Base-by-base conservation (phyloP, 1,140 invertebrate genomes). In the Caenorhabditis remanei region DNA sequence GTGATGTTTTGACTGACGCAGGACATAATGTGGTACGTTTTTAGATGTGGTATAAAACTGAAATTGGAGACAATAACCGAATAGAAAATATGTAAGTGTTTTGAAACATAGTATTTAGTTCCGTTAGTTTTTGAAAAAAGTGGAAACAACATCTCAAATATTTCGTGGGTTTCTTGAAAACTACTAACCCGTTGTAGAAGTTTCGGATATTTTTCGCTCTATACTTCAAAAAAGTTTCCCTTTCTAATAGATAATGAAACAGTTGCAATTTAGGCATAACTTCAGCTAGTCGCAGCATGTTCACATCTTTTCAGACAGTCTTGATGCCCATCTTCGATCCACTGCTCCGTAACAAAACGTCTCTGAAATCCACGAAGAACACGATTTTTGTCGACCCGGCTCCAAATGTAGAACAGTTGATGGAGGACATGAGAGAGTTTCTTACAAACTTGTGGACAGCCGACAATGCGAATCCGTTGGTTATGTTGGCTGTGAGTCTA, bases 1-100 rank as follows among this genome's bases (percentile, higher is more conserved):
- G 85, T 6, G 87, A 88, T 56, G 55, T 83, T 56, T 56, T 88
- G 8, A 67, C 43, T 9, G 63, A 71, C n/a, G 85, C 85, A 1
- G 85, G 85, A 55, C 85, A 85, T 79, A 85, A 85, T 85, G 85
- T 85, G 85, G 85, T 85, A 5, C 4, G 85, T 85, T 63, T 63
- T 32, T n/a, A n/a, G n/a, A n/a, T n/a, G n/a, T n/a, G n/a, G n/a
- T n/a, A n/a, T n/a, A n/a, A n/a, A n/a, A 58, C 56, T 19, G 19
- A 8, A 19, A 14, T 7, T 53, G 50, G 50, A 13, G 9, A 53
- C 16, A 53, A 4, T 53, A 53, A 53, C 16, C 4, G 50, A 53
- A 2, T 53, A 32, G 32, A 2, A 32, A 2, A 50, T 9, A 50
- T 50, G 50, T 11, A 50, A 50, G 50, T 1, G 8, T 43, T 65